Percentiles rank a stretch among this genome's conserved stretches.
phyloP scores from a whole-genome alignment of 2,888 invertebrate genomes.

The Protonemura montana region DNA sequence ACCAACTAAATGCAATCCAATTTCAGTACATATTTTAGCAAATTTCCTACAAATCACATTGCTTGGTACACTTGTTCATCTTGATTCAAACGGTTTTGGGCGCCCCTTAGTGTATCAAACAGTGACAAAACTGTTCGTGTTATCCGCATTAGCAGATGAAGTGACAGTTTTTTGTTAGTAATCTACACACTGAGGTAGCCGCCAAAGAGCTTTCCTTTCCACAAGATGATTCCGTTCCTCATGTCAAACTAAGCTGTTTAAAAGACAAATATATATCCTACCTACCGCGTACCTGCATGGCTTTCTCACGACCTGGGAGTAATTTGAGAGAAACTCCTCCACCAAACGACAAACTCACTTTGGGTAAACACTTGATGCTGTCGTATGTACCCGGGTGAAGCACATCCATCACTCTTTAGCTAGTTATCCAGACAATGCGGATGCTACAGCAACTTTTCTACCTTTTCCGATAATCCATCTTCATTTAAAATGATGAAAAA shows the following conservation, averaged over 20 bases:
- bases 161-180: neutral
- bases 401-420: neutral
- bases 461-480: neutral
- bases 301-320: neutral
- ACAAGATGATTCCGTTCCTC: neutral
- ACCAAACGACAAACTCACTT: neutral
- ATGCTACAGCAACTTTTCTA: neutral
- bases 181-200: neutral
- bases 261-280: neutral
- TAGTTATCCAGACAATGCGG: neutral
- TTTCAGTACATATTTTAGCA: too few relatives aligned
- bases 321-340: neutral
- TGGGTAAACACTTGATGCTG: neutral
- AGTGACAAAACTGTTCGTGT: neutral
- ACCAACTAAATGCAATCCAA: too few relatives aligned
- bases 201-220: conserved; percentile 12
- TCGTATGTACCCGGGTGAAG: neutral
- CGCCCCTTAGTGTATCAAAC: neutral
- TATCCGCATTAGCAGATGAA: neutral
- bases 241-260: neutral
- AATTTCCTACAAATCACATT: too few relatives aligned
- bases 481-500: conserved; percentile 1
- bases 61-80: neutral
- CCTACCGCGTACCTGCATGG: neutral
- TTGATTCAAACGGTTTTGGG: neutral